These are phyloP conservation scores for Monomorium pharaonis DNA, from an alignment of 1,140 invertebrate species.

Conservation along the genomic window DNA sequence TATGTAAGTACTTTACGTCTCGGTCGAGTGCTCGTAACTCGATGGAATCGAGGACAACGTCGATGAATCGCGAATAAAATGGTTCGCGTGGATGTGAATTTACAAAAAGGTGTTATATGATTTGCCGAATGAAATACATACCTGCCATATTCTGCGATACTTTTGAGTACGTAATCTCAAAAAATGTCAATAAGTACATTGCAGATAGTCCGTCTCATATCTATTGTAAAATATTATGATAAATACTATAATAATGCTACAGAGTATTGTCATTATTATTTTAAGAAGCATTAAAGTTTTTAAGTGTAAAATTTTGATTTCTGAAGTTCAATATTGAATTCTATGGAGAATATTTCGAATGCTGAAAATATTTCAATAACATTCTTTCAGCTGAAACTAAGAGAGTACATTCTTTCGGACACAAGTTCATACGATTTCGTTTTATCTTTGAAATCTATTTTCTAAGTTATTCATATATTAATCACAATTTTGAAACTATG, in stretches of 20 bases:
- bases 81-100: conserved; percentile 9
- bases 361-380: background rate
- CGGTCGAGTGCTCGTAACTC: conserved; percentile 46
- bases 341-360: too few relatives aligned
- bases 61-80: conserved; percentile 38
- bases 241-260: background rate
- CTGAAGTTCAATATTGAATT: background rate
- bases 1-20: conserved; percentile 57
- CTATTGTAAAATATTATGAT: background rate
- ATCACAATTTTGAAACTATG: background rate
- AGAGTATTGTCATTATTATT: background rate
- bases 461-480: background rate
- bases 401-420: background rate
- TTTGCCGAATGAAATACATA: background rate
- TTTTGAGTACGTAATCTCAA: background rate
- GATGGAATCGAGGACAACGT: conserved; percentile 51
- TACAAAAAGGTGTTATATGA: background rate
- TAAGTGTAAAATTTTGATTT: background rate
- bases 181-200: background rate
- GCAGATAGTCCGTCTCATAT: too few relatives aligned
- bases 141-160: background rate
- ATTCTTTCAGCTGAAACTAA: background rate
- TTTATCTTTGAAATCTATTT: background rate
- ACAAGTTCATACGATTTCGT: background rate
- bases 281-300: background rate